Percentiles rank a stretch among this genome's conserved stretches.
These are phyloP conservation scores for Hozukius guyotensis DNA, from an alignment of 2,797 vertebrate species.

Conservation along the genomic window DNA sequence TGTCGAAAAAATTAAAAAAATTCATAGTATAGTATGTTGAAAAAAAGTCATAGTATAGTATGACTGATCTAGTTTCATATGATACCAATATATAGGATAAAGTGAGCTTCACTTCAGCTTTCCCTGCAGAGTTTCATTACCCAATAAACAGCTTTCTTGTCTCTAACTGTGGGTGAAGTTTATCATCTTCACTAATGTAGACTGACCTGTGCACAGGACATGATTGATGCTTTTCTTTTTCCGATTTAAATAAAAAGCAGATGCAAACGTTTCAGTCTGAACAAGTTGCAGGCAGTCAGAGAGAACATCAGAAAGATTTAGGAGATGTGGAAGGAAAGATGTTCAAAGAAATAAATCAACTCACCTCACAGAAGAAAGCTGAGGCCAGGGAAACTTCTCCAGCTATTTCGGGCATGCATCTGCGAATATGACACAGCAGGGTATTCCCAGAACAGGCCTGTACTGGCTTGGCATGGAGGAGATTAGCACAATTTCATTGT, in stretches of 20 bases:
- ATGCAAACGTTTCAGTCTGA: slow-evolving; percentile 4
- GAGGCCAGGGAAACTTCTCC: slow-evolving; percentile 2
- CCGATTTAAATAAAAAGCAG: slow-evolving; percentile 25
- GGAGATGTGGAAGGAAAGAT: slow-evolving; percentile 4
- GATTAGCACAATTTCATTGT: not conserved
- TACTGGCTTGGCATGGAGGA: not conserved
- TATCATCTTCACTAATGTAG: too few relatives aligned
- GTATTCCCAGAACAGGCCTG: not conserved
- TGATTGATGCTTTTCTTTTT: slow-evolving; percentile 28
- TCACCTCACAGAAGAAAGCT: not conserved
- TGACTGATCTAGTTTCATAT: too few relatives aligned
- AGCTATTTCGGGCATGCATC: not conserved
- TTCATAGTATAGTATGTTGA: too few relatives aligned
- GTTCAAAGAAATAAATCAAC: not conserved
- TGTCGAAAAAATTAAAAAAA: too few relatives aligned
- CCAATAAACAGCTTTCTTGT: slow-evolving; percentile 10
- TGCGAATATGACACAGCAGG: not conserved
- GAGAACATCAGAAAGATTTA: slow-evolving; percentile 14
- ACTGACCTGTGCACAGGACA: not conserved
- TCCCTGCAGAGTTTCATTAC: not conserved
- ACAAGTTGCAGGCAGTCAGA: not conserved
- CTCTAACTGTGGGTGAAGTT: not conserved
- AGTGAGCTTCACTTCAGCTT: not conserved
- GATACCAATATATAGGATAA: too few relatives aligned
- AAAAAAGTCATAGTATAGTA: too few relatives aligned